Base-by-base conservation (phyloP, 1,140 invertebrate genomes). In the Aphelinus certus region DNA sequence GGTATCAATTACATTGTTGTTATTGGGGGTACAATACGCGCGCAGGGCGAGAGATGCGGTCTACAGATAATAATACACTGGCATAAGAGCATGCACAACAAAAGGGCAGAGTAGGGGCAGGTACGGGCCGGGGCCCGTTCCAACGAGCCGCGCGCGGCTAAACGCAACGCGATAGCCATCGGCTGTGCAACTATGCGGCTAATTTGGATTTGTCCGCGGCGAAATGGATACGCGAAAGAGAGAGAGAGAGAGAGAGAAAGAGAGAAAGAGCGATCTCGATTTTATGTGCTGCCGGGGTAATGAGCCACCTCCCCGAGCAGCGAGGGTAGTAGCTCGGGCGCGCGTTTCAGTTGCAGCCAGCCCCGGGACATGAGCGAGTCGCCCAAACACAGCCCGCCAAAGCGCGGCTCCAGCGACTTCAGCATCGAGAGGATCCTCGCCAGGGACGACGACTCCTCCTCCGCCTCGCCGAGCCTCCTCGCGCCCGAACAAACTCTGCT, bases 1-100 rank as follows among this genome's bases (percentile, higher is more conserved):
- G 65, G 83, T 87, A 87, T 87, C 86, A 87, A 87, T 87, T 87
- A 87, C 85, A 85, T 86, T 86, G 86, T 85, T 86, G 83, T 87
- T 87, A 87, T 83, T 84, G 80, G 78, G 26, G 58, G 65, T 56
- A 10, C 9, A 65, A 65, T 42, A 48, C 9, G 7, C 10, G 2
- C 1, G 76, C 77, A 78, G 79, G 79, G 76, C 78, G 78, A 77
- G 77, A 87, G 82, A 84, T 86, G 81, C 80, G 82, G 81, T 80
- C 77, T 75, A 70, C 76, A 79, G 84, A 86, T 84, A 85, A 76
- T 83, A 85, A 87, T 86, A 82, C 84, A 82, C 84, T 85, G 85
- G 80, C 84, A 87, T 84, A 86, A 86, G 84, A 86, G 83, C 84
- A 87, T 85, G 73, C 80, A 80, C 78, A 79, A 83, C 79, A 80